These are phyloP conservation scores for Myanophis thanlyinensis DNA, from an alignment of 2,113 vertebrate species.

Conservation along the genomic window DNA sequence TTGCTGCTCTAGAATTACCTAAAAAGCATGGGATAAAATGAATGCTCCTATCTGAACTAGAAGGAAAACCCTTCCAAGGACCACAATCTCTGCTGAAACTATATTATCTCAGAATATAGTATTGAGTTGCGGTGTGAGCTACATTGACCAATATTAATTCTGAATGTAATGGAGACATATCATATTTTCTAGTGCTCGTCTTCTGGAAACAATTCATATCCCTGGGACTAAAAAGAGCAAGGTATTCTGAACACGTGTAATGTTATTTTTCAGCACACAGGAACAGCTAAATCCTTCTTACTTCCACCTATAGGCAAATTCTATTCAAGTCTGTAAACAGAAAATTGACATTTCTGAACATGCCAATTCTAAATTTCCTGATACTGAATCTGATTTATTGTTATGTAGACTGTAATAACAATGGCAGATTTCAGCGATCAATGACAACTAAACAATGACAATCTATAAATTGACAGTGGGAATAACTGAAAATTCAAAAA, in stretches of 20 bases:
- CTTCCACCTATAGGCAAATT: slow-evolving; percentile 17
- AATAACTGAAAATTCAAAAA: slow-evolving; percentile 41
- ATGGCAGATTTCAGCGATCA: slow-evolving; percentile 31
- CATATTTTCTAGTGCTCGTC: background rate
- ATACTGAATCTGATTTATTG: slow-evolving; percentile 32
- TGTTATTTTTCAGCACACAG: background rate
- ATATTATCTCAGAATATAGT: background rate
- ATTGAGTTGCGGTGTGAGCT: background rate
- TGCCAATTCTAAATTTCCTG: no score
- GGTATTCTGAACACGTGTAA: background rate
- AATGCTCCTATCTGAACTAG: background rate
- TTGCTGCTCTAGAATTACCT: background rate
- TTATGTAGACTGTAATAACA: slow-evolving; percentile 36
- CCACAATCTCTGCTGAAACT: background rate
- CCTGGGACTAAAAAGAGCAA: background rate
- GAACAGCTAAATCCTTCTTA: background rate
- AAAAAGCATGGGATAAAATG: background rate
- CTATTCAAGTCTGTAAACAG: slow-evolving; percentile 50
- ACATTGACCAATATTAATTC: background rate
- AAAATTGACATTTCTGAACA: slow-evolving; percentile 58
- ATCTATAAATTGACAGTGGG: slow-evolving; percentile 30
- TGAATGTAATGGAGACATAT: background rate
- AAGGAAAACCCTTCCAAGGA: background rate
- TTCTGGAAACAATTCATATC: background rate
- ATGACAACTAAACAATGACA: slow-evolving; percentile 43